Conservation (phyloP, 1,140 invertebrate genomes). For the Bradysia coprophila region DNA sequence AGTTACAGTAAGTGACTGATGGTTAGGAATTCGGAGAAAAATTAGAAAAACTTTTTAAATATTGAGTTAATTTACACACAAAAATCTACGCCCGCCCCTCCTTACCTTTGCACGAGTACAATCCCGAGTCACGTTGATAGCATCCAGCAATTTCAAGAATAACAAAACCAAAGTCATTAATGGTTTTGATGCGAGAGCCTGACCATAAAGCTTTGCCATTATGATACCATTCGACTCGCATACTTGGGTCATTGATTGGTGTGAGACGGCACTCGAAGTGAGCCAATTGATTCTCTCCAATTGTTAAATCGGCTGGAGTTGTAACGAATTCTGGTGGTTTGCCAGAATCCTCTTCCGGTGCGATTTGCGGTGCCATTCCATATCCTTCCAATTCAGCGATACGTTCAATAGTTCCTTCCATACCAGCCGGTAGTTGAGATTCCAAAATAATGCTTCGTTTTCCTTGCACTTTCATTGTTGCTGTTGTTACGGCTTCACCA, state of each 20-base stretch:
- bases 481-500: conserved; percentile 85
- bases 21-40: too few relatives aligned
- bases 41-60: too few relatives aligned
- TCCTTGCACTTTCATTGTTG: conserved; percentile 74
- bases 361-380: conserved; percentile 34
- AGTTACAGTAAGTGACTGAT: too few relatives aligned
- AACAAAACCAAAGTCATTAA: conserved; percentile 87
- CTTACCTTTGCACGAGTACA: conserved; percentile 80
- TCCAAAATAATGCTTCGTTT: conserved; percentile 84
- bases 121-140: conserved; percentile 69
- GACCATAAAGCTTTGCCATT: conserved; percentile 79
- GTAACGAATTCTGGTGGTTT: conserved; percentile 87
- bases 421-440: conserved; percentile 78
- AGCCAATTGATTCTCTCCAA: conserved; percentile 77
- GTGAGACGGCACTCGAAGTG: conserved; percentile 82
- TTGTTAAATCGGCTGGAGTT: conserved; percentile 59
- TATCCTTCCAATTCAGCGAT: conserved; percentile 85
- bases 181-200: conserved; percentile 76
- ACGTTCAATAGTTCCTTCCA: conserved; percentile 83
- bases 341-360: conserved; percentile 61
- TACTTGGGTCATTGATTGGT: conserved; percentile 80
- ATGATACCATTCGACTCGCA: conserved; percentile 93
- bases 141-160: conserved; percentile 80
- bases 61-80: too few relatives aligned
- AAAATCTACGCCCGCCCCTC: too few relatives aligned